Evolutionary conservation across 2,113 vertebrate species (phyloP).

Genomic region (Myocastor coypus): DNA sequence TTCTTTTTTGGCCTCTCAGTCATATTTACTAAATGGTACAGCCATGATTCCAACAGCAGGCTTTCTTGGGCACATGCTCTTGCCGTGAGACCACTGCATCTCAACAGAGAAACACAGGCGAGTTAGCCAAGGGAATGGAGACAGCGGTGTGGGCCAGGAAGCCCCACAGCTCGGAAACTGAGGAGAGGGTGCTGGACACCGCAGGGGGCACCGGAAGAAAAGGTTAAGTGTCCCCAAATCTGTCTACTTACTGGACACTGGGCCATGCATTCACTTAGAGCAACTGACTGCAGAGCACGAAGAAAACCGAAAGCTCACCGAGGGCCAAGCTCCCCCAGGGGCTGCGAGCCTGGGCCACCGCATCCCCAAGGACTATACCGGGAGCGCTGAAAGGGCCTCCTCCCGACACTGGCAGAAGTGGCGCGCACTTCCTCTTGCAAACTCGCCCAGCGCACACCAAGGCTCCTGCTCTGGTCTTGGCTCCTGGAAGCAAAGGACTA

Average conservation of each 20-base stretch:
- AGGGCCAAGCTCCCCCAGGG: neutral
- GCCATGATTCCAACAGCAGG: neutral
- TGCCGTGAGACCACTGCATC: neutral
- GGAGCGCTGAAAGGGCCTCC: neutral
- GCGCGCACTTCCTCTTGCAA: neutral
- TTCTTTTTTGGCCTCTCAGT: neutral
- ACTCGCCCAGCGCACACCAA: neutral
- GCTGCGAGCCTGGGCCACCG: neutral
- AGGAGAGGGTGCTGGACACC: neutral
- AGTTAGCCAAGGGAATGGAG: neutral
- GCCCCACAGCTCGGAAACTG: neutral
- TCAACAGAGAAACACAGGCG: neutral
- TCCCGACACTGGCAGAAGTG: neutral
- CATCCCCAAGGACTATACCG: neutral
- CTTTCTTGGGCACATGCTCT: neutral
- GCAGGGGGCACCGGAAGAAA: neutral
- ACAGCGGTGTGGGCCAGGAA: accelerated
- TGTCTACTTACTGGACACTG: no score
- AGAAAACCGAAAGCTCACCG: neutral
- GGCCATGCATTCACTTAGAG: neutral
- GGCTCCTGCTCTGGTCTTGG: neutral
- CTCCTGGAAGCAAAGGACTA: neutral
- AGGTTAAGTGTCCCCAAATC: no score
- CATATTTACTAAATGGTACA: neutral
- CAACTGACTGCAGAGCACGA: neutral